A percentile compares a stretch with the other conserved stretches of the same genome.
Conservation (phyloP, 2,113 vertebrate genomes). For the Ceratotherium simum region DNA sequence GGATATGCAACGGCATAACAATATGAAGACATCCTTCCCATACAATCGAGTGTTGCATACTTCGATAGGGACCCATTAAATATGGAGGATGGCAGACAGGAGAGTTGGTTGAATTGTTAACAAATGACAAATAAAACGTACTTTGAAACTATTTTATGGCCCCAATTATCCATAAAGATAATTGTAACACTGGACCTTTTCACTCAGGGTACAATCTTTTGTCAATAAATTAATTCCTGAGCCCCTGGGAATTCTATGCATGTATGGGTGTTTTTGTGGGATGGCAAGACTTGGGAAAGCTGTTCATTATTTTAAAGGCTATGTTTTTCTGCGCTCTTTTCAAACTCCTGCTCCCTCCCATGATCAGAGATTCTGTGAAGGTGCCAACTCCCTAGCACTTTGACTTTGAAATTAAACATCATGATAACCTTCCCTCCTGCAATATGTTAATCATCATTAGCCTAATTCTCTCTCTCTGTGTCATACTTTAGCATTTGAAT, state of each 20-base stretch:
- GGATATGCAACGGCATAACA: constrained; percentile 69
- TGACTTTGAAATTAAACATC: constrained; percentile 64
- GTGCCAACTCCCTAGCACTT: constrained; percentile 7
- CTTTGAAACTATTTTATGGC: constrained; percentile 67
- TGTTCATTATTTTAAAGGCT: constrained; percentile 81
- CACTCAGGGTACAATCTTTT: constrained; percentile 52
- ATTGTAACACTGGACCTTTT: constrained; percentile 67
- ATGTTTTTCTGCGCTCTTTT: constrained; percentile 8
- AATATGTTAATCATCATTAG: constrained; percentile 30
- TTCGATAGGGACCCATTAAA: constrained; percentile 68
- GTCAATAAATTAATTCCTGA: constrained; percentile 73
- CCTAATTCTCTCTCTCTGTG: not conserved
- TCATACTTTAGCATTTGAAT: constrained; percentile 13
- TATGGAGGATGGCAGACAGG: constrained; percentile 72
- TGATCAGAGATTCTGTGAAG: constrained; percentile 58
- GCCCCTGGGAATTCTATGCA: not conserved
- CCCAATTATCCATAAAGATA: constrained; percentile 77
- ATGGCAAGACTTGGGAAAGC: constrained; percentile 42
- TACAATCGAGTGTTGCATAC: constrained; percentile 63
- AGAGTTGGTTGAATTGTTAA: constrained; percentile 73
- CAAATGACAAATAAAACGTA: constrained; percentile 76
- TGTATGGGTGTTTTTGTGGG: constrained; percentile 52
- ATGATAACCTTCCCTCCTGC: not conserved
- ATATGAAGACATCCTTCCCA: constrained; percentile 77
- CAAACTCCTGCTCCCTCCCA: constrained; percentile 16